Percentiles rank a stretch among this genome's conserved stretches.
Conservation (phyloP, 2,113 vertebrate genomes). For the Pantherophis guttatus region DNA sequence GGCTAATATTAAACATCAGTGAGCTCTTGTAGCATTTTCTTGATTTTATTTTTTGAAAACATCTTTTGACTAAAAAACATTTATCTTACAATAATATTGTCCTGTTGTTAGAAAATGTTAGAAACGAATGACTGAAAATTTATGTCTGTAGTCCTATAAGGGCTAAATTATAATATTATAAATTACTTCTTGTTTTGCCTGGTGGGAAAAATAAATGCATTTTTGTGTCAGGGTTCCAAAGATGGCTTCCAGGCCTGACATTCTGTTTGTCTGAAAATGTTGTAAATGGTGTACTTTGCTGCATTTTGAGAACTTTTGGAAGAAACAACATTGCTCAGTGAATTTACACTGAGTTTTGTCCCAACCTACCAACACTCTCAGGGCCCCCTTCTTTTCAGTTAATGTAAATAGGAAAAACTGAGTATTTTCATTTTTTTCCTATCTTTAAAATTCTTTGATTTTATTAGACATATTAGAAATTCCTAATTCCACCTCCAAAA, state of each 20-base stretch:
- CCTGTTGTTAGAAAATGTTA: background rate
- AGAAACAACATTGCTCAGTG: slow-evolving; percentile 68
- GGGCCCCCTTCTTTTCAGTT: too few relatives aligned
- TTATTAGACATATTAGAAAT: background rate
- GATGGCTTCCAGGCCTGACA: too few relatives aligned
- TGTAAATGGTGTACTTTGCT: slow-evolving; percentile 70
- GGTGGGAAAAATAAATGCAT: slow-evolving; percentile 76
- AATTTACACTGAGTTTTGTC: slow-evolving; percentile 50
- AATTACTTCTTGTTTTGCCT: slow-evolving; percentile 77
- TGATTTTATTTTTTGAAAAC: background rate
- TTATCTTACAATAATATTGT: slow-evolving; percentile 41
- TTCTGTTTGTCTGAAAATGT: slow-evolving; percentile 64
- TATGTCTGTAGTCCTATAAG: slow-evolving; percentile 64
- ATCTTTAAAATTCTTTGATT: too few relatives aligned
- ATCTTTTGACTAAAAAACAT: slow-evolving; percentile 13
- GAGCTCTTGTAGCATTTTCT: background rate
- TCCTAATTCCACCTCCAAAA: background rate
- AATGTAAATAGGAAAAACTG: too few relatives aligned
- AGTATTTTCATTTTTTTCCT: too few relatives aligned
- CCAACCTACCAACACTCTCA: too few relatives aligned
- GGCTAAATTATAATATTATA: slow-evolving; percentile 66
- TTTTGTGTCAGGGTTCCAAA: slow-evolving; percentile 43
- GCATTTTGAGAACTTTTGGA: slow-evolving; percentile 71
- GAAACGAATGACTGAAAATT: slow-evolving; percentile 47
- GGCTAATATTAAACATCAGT: background rate